Base-by-base conservation (phyloP, 2,113 vertebrate species). In the Taurulus bubalis region DNA sequence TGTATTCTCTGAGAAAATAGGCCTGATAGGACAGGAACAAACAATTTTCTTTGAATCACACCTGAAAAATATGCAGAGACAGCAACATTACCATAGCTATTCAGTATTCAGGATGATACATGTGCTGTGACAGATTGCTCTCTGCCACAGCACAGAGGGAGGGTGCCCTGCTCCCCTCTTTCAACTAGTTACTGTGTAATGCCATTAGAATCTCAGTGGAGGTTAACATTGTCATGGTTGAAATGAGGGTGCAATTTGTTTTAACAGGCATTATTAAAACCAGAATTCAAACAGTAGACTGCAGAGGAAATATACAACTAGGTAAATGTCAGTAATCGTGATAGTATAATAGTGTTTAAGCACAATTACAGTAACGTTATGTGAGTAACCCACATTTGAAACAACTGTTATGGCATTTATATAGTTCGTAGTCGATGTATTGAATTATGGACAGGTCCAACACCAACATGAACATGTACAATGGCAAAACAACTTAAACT, bases 81-180 rank as follows among this genome's bases (percentile, higher is more conserved):
- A 30, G 67, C 28, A 76, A 49, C 56, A 82, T 83, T 73, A 76
- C n/a, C 72, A 51, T 26, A 55, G 65, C 58, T 86, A 2, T 65
- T 85, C 65, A 59, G 75, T 63, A 85, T 82, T 79, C 68, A 77
- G 47, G 45, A 47, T 73, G 68, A 64, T 67, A 34, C 73, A 86
- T 85, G 70, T 67, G 83, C 38, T 75, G 63, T 86, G 85, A 86
- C 85, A 90, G 85, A 86, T 83, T 82, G 82, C 58, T 70, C 66
- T 64, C 62, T 70, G 67, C 80, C 82, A 74, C 71, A 68, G 73
- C 45, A 71, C 76, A 74, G 62, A 64, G 79, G 40, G 81, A 68
- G 55, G 60, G 70, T 34, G 70, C 65, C 62, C 74, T 71, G 64
- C 51, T 69, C 62, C 73, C 75, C 66, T 51, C 20, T 72, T 82